A percentile compares a stretch with the other conserved stretches of the same genome.
These are phyloP conservation scores for Malthinus flaveolus DNA, from an alignment of 2,888 invertebrate genomes.

Conservation along the genomic window DNA sequence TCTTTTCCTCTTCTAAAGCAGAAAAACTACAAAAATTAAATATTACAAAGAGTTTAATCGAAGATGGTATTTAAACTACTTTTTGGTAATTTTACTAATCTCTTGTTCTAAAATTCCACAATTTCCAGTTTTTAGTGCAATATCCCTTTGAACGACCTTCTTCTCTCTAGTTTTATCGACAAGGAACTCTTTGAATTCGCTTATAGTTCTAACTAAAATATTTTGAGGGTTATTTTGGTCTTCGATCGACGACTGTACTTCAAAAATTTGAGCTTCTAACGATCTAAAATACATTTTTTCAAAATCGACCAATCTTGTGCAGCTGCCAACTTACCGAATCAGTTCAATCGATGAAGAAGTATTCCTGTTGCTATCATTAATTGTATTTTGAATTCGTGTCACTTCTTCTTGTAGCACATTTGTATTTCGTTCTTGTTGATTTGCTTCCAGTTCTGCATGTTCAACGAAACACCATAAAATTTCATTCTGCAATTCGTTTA, in stretches of 20 bases:
- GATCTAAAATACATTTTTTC: constrained; percentile 29
- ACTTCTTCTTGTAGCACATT: constrained; percentile 10
- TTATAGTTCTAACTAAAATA: constrained; percentile 47
- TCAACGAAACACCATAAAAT: constrained; percentile 33
- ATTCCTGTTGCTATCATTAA: constrained; percentile 51
- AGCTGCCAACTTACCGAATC: neutral
- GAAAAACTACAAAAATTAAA: constrained; percentile 46
- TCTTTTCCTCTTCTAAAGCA: constrained; percentile 49
- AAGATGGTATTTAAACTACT: constrained; percentile 37
- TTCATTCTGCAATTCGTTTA: constrained; percentile 45
- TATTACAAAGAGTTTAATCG: constrained; percentile 1
- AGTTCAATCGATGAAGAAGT: constrained; percentile 17
- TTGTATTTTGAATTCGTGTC: constrained; percentile 43
- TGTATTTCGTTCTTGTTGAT: no score
- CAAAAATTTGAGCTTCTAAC: constrained; percentile 39
- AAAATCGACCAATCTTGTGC: neutral
- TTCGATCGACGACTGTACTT: constrained; percentile 52
- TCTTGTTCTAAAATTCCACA: constrained; percentile 54
- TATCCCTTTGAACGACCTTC: constrained; percentile 45
- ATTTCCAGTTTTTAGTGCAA: constrained; percentile 45
- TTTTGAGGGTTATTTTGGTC: constrained; percentile 46
- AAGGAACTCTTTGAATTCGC: constrained; percentile 50
- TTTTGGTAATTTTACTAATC: constrained; percentile 48
- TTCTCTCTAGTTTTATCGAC: constrained; percentile 48
- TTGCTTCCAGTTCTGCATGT: constrained; percentile 25